Evolutionary conservation across 2,888 invertebrate genomes (phyloP), one percentile per base, ranked within the genome.

Genomic region (Sthenelais limicola): DNA sequence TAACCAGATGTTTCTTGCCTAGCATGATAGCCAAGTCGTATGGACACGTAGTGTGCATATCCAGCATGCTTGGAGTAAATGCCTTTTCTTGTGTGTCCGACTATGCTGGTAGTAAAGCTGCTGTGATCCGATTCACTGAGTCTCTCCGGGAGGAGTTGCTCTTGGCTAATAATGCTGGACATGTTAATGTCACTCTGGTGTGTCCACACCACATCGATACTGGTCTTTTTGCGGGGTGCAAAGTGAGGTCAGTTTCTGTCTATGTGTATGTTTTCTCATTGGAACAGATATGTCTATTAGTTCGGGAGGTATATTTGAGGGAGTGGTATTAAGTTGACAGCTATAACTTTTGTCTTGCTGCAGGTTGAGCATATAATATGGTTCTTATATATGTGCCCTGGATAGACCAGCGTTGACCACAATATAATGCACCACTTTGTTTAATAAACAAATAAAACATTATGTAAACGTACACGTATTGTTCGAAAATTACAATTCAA

Each of bases 181-280:
- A 43, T n/a, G 48, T 71, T 2, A 92, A 92, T 47, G 92, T 97
- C 21, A 91, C 93, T 80, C 94, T 95, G 0, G 92, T 97, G 74
- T 96, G 96, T 85, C 97, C 98, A 0, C 96, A 94, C 89, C 97
- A 95, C 87, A 95, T 97, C 77, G 94, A 96, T 86, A 97, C 97
- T 1, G 96, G 96, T 82, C 96, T 98, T 96, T 97, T 98, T 85
- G 93, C 93, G 74, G 93, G 95, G 80, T 95, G 95, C 56, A 90
- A 92, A 82, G 92, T 24, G 24, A 58, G 51, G 70, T 66, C 47
- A 38, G 47, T 43, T 3, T 1, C 7, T 3, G 38, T n/a, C n/a
- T n/a, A n/a, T n/a, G n/a, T n/a, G n/a, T n/a, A n/a, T n/a, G n/a
- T n/a, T n/a, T n/a, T n/a, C n/a, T n/a, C n/a, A n/a, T n/a, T n/a